phyloP scores from a whole-genome alignment of 2,888 invertebrate genomes.

The Eupithecia vulgata region DNA sequence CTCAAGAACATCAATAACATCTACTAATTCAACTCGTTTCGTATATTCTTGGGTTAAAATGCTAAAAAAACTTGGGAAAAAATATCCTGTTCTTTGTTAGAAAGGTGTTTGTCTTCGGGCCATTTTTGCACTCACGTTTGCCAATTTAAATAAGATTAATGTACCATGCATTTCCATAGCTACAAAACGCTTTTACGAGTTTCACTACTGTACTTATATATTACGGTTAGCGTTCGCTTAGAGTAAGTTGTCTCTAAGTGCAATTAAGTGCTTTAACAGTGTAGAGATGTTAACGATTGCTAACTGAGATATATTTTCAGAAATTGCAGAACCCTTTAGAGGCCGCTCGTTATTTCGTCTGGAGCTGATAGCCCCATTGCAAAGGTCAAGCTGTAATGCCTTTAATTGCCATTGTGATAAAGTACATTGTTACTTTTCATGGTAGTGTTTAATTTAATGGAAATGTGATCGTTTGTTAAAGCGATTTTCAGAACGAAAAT shows the following conservation, averaged over 20 bases:
- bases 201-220: conserved; percentile 7
- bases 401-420: conserved; percentile 6
- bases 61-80: neutral
- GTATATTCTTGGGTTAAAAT: neutral
- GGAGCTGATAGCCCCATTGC: conserved; percentile 7
- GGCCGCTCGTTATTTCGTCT: conserved; percentile 11
- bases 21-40: neutral
- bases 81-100: neutral
- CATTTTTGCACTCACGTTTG: neutral
- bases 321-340: conserved; percentile 17
- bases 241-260: conserved; percentile 63
- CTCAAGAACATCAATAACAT: too few species aligned
- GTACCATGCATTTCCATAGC: neutral
- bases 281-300: conserved; percentile 48
- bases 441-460: conserved; percentile 1
- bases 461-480: conserved; percentile 4
- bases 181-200: neutral
- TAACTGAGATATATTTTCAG: conserved; percentile 34
- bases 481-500: neutral
- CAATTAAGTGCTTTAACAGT: conserved; percentile 56
- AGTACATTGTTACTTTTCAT: conserved; percentile 9
- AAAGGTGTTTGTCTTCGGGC: neutral
- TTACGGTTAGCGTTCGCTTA: conserved; percentile 47
- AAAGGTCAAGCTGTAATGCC: conserved; percentile 17
- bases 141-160: neutral